These are phyloP conservation scores for Acrocyrtus sp. DNA, from an alignment of 2,888 invertebrate genomes.

Conservation along the genomic window DNA sequence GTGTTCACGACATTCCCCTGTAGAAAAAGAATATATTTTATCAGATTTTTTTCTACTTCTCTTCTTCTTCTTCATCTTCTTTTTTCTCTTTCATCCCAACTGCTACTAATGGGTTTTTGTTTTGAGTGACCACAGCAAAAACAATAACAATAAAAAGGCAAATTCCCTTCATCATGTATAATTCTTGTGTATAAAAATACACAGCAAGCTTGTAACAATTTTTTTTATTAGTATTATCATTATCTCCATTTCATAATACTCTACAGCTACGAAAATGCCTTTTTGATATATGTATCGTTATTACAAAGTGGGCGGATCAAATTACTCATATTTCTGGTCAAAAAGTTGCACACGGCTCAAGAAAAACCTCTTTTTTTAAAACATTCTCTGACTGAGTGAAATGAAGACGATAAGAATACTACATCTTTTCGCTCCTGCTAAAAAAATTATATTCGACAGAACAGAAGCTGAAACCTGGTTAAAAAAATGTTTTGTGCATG, in stretches of 20 bases:
- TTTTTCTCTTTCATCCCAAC: too few species aligned
- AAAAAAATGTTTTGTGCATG: too few species aligned
- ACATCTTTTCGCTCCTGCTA: too few species aligned
- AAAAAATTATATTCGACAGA: too few species aligned
- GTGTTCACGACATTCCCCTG: constrained; percentile 27
- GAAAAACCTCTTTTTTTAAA: too few species aligned
- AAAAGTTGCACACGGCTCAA: constrained; percentile 22
- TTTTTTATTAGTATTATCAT: constrained; percentile 16
- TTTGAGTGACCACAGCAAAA: too few species aligned
- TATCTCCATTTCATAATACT: background rate
- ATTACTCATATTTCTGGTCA: constrained; percentile 56
- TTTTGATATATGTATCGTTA: constrained; percentile 30
- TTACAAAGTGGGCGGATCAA: constrained; percentile 60
- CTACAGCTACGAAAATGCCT: too few species aligned
- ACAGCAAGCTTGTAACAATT: constrained; percentile 5
- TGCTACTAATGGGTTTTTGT: too few species aligned
- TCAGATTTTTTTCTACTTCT: background rate
- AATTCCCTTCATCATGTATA: constrained; percentile 19
- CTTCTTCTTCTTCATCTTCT: constrained; percentile 20
- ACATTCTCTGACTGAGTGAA: too few species aligned
- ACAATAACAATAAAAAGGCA: constrained; percentile 13
- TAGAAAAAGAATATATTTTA: constrained; percentile 3
- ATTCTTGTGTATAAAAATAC: constrained; percentile 10
- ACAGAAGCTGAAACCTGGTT: too few species aligned
- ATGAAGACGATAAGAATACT: too few species aligned